These are phyloP conservation scores for Rhinoderma darwinii DNA, from an alignment of 2,113 vertebrate species.

Conservation along the genomic window DNA sequence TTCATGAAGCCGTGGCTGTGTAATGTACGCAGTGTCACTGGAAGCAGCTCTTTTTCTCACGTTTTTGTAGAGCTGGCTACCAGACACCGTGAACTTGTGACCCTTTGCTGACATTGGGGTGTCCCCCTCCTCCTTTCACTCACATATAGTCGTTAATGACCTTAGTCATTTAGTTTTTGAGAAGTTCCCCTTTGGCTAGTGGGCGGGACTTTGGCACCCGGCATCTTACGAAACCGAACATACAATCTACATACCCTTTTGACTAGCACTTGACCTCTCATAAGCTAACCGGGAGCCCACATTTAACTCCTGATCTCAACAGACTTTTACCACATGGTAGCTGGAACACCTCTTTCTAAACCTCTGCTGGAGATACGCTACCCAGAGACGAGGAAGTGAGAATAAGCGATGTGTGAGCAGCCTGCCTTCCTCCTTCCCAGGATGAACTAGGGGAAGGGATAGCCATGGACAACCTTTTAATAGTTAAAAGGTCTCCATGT, in stretches of 20 bases:
- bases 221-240: constrained; percentile 46
- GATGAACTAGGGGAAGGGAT: constrained; percentile 61
- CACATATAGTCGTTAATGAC: constrained; percentile 37
- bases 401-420: constrained; percentile 49
- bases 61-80: constrained; percentile 44
- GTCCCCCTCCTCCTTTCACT: constrained; percentile 56
- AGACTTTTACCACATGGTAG: constrained; percentile 28
- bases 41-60: constrained; percentile 44
- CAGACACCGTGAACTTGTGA: constrained; percentile 58
- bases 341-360: background rate
- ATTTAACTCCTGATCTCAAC: constrained; percentile 58
- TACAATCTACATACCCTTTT: constrained; percentile 66
- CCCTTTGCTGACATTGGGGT: constrained; percentile 46
- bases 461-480: constrained; percentile 12
- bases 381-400: constrained; percentile 65
- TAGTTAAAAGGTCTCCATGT: background rate
- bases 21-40: background rate
- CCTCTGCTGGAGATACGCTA: constrained; percentile 61
- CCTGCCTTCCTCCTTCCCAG: constrained; percentile 69
- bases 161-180: constrained; percentile 52
- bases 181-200: constrained; percentile 58
- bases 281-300: constrained; percentile 52
- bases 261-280: constrained; percentile 65
- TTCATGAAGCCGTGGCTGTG: background rate
- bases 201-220: constrained; percentile 48